phyloP scores from a whole-genome alignment of 53 echinoderm and acorn worm genomes.

The Antedon mediterranea region DNA sequence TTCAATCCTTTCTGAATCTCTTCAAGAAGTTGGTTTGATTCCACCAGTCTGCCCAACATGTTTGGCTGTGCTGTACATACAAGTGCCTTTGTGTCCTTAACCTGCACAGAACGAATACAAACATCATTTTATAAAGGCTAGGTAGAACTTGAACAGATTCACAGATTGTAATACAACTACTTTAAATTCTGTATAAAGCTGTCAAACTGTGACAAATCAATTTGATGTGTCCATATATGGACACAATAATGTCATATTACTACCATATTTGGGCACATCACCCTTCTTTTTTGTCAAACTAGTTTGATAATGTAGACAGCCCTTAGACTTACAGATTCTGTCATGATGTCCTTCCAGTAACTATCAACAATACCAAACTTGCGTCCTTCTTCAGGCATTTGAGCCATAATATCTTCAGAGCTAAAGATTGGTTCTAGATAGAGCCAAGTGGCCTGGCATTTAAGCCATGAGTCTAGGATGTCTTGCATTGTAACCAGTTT shows the following conservation, averaged over 20 bases:
- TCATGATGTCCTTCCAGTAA: slow-evolving; percentile 99
- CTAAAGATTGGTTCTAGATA: slow-evolving; percentile 99
- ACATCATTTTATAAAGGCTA: no score
- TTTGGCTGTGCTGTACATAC: slow-evolving; percentile 85
- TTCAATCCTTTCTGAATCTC: slow-evolving; percentile 99
- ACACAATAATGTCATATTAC: no score
- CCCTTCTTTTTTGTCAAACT: no score
- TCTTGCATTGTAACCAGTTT: slow-evolving; percentile 99
- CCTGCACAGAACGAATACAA: no score
- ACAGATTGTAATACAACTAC: no score
- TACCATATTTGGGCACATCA: no score
- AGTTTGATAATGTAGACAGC: not conserved
- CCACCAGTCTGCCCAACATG: slow-evolving; percentile 93
- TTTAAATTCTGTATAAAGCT: no score
- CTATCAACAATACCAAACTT: slow-evolving; percentile 99
- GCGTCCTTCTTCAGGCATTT: slow-evolving; percentile 98
- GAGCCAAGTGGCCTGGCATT: slow-evolving; percentile 97
- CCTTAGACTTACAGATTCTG: slow-evolving; percentile 50
- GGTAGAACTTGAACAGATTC: no score
- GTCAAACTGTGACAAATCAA: no score
- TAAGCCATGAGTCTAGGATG: slow-evolving; percentile 91
- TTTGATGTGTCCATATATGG: no score
- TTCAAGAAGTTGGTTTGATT: slow-evolving; percentile 85
- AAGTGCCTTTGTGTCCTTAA: slow-evolving; percentile 86
- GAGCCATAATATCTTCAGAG: slow-evolving; percentile 99